Evolutionary conservation across 2,113 vertebrate genomes (phyloP).

Genomic region (Alexandromys fortis): DNA sequence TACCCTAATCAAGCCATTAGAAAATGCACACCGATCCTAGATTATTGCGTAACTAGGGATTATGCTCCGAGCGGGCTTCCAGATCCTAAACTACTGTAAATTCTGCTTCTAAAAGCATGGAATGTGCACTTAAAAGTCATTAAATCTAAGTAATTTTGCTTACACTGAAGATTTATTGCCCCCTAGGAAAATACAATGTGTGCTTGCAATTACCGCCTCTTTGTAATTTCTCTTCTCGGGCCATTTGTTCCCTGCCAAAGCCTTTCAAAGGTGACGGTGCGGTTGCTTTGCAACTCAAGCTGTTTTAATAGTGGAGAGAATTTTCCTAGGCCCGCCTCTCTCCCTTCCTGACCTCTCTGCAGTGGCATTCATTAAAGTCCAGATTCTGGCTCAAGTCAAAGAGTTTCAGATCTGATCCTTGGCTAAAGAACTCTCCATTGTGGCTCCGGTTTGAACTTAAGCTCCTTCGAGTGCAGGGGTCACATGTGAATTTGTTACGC

Average conservation of each 20-base stretch:
- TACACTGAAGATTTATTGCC: slow-evolving; percentile 20
- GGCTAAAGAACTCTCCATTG: slow-evolving; percentile 74
- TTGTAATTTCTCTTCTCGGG: slow-evolving; percentile 40
- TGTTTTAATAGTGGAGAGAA: slow-evolving; percentile 68
- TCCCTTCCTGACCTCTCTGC: slow-evolving; percentile 43
- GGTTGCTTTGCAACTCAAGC: slow-evolving; percentile 33
- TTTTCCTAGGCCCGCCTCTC: slow-evolving; percentile 13
- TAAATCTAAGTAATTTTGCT: slow-evolving; percentile 52
- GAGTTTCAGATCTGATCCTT: slow-evolving; percentile 76
- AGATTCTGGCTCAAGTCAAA: slow-evolving; percentile 73
- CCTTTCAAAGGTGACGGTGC: neutral
- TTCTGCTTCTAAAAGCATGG: slow-evolving; percentile 43
- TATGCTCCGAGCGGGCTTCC: neutral
- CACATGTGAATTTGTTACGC: slow-evolving; percentile 79
- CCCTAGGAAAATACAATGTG: slow-evolving; percentile 33
- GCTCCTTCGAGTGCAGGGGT: slow-evolving; percentile 69
- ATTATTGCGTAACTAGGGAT: slow-evolving; percentile 10
- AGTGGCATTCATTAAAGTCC: slow-evolving; percentile 61
- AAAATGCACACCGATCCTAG: slow-evolving; percentile 48
- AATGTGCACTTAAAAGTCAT: slow-evolving; percentile 50
- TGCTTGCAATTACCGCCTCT: slow-evolving; percentile 36
- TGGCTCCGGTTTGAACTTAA: slow-evolving; percentile 69
- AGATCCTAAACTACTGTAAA: slow-evolving; percentile 40
- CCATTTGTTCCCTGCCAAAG: slow-evolving; percentile 43
- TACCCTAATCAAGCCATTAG: slow-evolving; percentile 48